phyloP scores from a whole-genome alignment of 2,888 invertebrate genomes.

The Micoletzkya japonica region DNA sequence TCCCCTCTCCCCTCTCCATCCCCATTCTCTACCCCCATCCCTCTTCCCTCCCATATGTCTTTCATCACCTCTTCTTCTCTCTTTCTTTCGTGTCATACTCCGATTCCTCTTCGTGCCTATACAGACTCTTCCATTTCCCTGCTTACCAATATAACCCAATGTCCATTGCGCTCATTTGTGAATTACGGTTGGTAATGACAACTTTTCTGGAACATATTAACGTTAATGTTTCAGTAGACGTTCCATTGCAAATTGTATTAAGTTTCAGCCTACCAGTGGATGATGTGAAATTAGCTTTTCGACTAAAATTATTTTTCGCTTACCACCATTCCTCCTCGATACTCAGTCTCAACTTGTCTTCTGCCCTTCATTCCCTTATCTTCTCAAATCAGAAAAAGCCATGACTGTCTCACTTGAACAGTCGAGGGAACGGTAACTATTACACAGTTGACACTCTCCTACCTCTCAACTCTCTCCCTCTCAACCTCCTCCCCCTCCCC shows the following conservation, averaged over 20 bases:
- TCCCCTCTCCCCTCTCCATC: not conserved
- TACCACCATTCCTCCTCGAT: not conserved
- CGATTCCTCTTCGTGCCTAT: not conserved
- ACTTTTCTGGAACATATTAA: no score
- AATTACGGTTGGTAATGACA: no score
- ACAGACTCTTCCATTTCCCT: not conserved
- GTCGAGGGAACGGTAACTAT: no score
- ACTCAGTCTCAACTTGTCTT: not conserved
- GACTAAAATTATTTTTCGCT: not conserved
- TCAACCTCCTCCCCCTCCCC: not conserved
- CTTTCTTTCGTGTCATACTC: not conserved
- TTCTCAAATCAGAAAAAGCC: no score
- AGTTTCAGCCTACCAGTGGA: no score
- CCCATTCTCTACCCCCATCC: not conserved
- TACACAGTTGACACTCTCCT: no score
- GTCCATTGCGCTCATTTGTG: not conserved
- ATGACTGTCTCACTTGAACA: no score
- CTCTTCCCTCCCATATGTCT: slow-evolving; percentile 6
- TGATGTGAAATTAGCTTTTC: no score
- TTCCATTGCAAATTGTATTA: no score
- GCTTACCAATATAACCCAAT: not conserved
- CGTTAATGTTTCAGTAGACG: no score
- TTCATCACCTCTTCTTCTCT: not conserved
- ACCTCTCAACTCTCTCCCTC: slow-evolving; percentile 7
- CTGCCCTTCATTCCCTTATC: no score